Evolutionary conservation across 2,888 invertebrate genomes (phyloP).

Genomic region (Rhorus exstirpatorius): DNA sequence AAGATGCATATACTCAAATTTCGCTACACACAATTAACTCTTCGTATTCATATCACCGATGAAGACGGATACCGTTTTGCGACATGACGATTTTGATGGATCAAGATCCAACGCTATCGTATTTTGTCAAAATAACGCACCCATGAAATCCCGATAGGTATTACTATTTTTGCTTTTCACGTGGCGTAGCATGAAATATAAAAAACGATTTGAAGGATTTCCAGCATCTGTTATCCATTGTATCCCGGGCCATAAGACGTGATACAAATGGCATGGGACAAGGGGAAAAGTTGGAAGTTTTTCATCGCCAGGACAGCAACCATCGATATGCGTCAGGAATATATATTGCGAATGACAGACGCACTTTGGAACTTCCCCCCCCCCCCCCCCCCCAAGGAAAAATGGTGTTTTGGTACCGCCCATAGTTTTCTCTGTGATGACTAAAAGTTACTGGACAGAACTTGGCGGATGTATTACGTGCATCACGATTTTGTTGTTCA

Average conservation of each 20-base stretch:
- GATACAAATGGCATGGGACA: slow-evolving; percentile 13
- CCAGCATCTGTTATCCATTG: slow-evolving; percentile 12
- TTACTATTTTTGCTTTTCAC: not conserved
- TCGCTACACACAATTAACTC: no score
- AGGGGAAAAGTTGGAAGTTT: not conserved
- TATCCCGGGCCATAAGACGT: not conserved
- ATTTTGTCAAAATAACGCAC: slow-evolving; percentile 2
- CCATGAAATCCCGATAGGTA: not conserved
- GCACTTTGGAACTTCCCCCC: not conserved
- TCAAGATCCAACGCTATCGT: not conserved
- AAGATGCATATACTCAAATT: no score
- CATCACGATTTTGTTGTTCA: no score
- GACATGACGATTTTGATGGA: not conserved
- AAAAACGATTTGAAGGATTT: slow-evolving; percentile 9
- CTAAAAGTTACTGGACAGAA: not conserved
- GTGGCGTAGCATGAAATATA: slow-evolving; percentile 1
- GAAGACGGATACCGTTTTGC: not conserved
- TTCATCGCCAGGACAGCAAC: not conserved
- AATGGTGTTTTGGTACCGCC: not conserved
- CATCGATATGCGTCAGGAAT: not conserved
- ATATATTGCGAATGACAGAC: not conserved
- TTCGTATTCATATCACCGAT: no score
- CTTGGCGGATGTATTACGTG: not conserved
- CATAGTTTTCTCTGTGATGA: not conserved
- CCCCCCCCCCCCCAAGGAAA: not conserved